Evolutionary conservation across 2,797 vertebrate species (phyloP), one percentile per base, ranked within the genome.

Genomic region (Lepus townsendii): DNA sequence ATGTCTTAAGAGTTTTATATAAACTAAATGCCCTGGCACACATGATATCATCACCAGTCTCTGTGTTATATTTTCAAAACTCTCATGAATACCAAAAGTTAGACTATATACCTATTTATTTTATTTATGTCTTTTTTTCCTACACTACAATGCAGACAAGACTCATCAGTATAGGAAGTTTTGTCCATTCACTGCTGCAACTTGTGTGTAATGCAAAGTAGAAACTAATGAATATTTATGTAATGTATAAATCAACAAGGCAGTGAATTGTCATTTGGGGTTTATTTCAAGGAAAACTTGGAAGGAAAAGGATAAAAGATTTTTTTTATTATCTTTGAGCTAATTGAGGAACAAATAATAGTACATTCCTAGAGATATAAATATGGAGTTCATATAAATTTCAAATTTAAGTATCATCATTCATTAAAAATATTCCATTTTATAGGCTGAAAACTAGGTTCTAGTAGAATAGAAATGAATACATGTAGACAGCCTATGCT

Each of bases 371-470:
- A 72, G 7, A 77, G 50, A 71, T 32, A 83, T n/a, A 62, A 79
- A 47, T 57, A 65, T 68, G 14, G 27, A 73, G 1, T 71, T 88
- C 5, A 69, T 0, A 69, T 27, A 79, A 0, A 66, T 78, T 82
- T 77, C 83, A 83, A 72, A 88, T 68, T 83, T 82, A 77, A 94
- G 7, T 20, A 69, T 72, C 3, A 17, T 68, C 80, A 84, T 69
- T 93, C 1, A 73, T 80, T 80, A 30, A 76, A 75, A 83, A 62
- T 71, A 79, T 50, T 65, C 20, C 4, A 24, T 63, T 95, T 82
- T 35, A 27, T 2, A 80, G 3, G 2, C 14, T 93, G 7, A 77
- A 69, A 87, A 4, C 0, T 35, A 83, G 11, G 12, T 62, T 63
- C 4, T 47, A 27, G 1, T 2, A 69, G 0, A 83, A 62, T 60